Percentiles rank a stretch among this genome's conserved stretches.
phyloP scores from a whole-genome alignment of 2,888 invertebrate species.

The Microchrysa polita region DNA sequence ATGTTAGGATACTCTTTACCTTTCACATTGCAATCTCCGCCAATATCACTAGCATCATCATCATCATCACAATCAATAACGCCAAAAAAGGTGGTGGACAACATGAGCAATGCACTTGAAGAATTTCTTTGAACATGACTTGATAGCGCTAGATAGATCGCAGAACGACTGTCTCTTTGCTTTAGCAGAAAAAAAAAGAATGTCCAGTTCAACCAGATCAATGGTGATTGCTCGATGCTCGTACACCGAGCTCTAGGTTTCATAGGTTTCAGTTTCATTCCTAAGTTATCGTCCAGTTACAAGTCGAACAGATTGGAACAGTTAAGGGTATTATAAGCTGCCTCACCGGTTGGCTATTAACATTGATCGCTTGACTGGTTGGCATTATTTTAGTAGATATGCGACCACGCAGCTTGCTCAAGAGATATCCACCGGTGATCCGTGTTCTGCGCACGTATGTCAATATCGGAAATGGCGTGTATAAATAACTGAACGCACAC shows the following conservation, averaged over 20 bases:
- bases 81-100: conserved; percentile 43
- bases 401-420: neutral
- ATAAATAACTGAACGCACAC: conserved; percentile 44
- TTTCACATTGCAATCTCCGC: neutral
- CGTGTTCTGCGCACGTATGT: conserved; percentile 47
- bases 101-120: conserved; percentile 19
- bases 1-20: neutral
- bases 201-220: conserved; percentile 32
- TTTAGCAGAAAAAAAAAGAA: conserved; percentile 7
- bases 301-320: conserved; percentile 14
- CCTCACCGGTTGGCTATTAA: conserved; percentile 46
- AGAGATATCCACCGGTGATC: conserved; percentile 33
- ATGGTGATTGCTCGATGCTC: conserved; percentile 42
- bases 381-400: conserved; percentile 22
- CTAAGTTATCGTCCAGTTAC: conserved; percentile 46
- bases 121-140: conserved; percentile 19
- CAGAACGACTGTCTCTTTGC: conserved; percentile 17
- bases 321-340: conserved; percentile 44
- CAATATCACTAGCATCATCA: conserved; percentile 33
- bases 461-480: conserved; percentile 47
- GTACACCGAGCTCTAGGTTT: conserved; percentile 43
- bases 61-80: conserved; percentile 43
- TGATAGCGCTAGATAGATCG: conserved; percentile 3
- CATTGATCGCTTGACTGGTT: conserved; percentile 46
- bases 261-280: conserved; percentile 47